A percentile compares a stretch with the other conserved stretches of the same genome.
These are phyloP conservation scores for Paracanthobrama guichenoti DNA, from an alignment of 2,113 vertebrate species.

Conservation along the genomic window DNA sequence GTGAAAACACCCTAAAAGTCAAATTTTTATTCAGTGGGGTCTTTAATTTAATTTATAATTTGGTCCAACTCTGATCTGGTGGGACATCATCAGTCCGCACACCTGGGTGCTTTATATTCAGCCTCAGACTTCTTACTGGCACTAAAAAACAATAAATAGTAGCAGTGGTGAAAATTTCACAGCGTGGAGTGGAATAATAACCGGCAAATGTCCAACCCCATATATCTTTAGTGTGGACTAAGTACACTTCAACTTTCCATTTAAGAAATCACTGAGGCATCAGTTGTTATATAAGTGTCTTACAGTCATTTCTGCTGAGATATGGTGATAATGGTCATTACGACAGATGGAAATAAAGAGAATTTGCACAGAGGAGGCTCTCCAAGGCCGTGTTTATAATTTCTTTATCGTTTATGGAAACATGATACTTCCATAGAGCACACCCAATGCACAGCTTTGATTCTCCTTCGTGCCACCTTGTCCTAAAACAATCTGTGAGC, in stretches of 20 bases:
- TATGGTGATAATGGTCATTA: conserved; percentile 42
- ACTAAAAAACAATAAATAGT: conserved; percentile 62
- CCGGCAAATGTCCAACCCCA: conserved; percentile 33
- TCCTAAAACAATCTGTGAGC: conserved; percentile 47
- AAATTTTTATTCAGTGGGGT: background rate
- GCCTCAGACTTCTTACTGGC: conserved; percentile 57
- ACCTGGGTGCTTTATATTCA: conserved; percentile 52
- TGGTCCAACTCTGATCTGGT: conserved; percentile 61
- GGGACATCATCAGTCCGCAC: conserved; percentile 59
- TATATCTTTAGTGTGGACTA: conserved; percentile 52
- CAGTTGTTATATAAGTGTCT: conserved; percentile 13
- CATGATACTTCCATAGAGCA: conserved; percentile 42
- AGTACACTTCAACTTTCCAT: conserved; percentile 48
- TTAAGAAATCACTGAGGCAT: conserved; percentile 56
- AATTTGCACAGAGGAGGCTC: background rate
- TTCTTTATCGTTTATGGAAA: conserved; percentile 5
- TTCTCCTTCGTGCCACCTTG: conserved; percentile 29
- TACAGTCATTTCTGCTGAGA: conserved; percentile 42
- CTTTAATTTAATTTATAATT: conserved; percentile 69
- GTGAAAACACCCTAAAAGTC: background rate
- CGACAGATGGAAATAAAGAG: conserved; percentile 19
- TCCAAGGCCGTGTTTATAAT: conserved; percentile 1
- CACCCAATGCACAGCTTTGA: conserved; percentile 16
- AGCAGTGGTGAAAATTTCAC: conserved; percentile 52
- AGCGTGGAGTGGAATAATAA: conserved; percentile 54